These are phyloP conservation scores for Heloderma charlesbogerti DNA, from an alignment of 2,113 vertebrate species.

Conservation along the genomic window DNA sequence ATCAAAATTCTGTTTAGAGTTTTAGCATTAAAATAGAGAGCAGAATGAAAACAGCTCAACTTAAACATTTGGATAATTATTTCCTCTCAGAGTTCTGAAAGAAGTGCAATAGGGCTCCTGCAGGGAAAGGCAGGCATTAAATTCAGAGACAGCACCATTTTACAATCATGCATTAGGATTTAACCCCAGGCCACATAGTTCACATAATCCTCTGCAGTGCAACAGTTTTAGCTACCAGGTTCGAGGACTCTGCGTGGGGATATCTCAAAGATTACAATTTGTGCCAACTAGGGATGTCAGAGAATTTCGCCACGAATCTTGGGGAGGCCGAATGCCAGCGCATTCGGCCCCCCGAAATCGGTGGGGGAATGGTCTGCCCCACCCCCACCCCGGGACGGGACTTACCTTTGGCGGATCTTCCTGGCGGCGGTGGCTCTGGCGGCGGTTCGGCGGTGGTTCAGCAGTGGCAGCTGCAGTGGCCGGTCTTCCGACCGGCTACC, in stretches of 20 bases:
- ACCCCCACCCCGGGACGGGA: too few relatives aligned
- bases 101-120: slow-evolving; percentile 18
- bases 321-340: too few relatives aligned
- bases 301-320: too few relatives aligned
- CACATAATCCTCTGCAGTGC: background rate
- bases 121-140: slow-evolving; percentile 59
- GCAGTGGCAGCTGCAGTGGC: too few relatives aligned
- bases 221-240: background rate
- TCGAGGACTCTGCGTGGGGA: background rate
- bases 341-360: too few relatives aligned
- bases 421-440: too few relatives aligned
- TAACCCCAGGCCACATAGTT: slow-evolving; percentile 5
- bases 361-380: too few relatives aligned
- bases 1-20: slow-evolving; percentile 38
- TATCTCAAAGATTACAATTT: background rate
- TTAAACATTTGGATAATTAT: slow-evolving; percentile 59
- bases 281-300: too few relatives aligned
- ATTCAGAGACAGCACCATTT: slow-evolving; percentile 61
- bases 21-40: slow-evolving; percentile 60
- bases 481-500: too few relatives aligned
- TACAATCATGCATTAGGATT: slow-evolving; percentile 13
- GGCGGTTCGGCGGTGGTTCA: too few relatives aligned
- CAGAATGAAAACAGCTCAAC: slow-evolving; percentile 73
- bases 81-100: slow-evolving; percentile 28
- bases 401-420: too few relatives aligned